Percentiles rank a stretch among this genome's conserved stretches.
Conservation (phyloP, 2,888 invertebrate genomes). For the Diaperis boleti region DNA sequence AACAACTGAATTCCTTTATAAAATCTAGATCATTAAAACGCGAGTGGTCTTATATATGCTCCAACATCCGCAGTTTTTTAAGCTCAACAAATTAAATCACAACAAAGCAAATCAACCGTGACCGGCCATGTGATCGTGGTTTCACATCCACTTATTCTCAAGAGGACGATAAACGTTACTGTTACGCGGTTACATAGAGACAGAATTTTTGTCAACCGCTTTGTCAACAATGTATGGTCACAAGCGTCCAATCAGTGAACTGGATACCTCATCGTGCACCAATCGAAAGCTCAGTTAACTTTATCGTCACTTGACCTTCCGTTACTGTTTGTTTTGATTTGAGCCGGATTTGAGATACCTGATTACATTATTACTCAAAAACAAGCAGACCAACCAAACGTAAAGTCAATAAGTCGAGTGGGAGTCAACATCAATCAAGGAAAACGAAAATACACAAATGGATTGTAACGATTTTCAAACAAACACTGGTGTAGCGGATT, state of each 20-base stretch:
- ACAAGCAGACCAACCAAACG: not conserved
- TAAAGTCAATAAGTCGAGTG: not conserved
- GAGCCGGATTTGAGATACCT: not conserved
- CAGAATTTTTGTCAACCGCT: too few relatives aligned
- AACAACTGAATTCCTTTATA: not conserved
- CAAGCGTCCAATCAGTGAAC: too few relatives aligned
- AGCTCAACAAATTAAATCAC: constrained; percentile 18
- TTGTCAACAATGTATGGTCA: too few relatives aligned
- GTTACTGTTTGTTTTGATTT: not conserved
- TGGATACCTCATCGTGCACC: not conserved
- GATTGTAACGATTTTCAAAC: not conserved
- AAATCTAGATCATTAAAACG: not conserved
- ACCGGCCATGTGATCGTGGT: too few relatives aligned
- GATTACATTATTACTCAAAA: not conserved
- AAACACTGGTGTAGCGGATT: too few relatives aligned
- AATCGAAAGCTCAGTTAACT: not conserved
- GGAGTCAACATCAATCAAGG: too few relatives aligned
- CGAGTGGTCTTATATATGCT: not conserved
- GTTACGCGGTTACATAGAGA: too few relatives aligned
- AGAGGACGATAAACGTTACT: too few relatives aligned
- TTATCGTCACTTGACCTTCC: not conserved
- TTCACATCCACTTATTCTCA: too few relatives aligned
- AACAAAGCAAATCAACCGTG: constrained; percentile 11
- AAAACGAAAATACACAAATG: too few relatives aligned
- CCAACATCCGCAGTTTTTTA: not conserved